Conservation (phyloP, 2,888 invertebrate genomes). For the Ariolimax columbianus region DNA sequence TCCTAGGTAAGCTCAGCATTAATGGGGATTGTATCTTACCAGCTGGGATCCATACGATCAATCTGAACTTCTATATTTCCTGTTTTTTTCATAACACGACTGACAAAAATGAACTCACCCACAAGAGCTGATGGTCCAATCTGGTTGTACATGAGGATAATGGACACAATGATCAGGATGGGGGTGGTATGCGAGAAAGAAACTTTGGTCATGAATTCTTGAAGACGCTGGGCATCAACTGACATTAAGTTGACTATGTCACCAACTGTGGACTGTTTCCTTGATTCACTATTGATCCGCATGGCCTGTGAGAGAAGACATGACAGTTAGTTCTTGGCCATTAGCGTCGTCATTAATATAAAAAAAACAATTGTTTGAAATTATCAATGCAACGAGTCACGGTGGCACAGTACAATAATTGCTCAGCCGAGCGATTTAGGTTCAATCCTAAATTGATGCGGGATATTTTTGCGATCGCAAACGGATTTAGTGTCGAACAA, state of each 20-base stretch:
- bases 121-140: constrained; percentile 75
- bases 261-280: constrained; percentile 72
- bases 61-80: too few relatives aligned
- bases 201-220: constrained; percentile 72
- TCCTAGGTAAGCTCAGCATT: too few relatives aligned
- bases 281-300: constrained; percentile 73
- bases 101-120: constrained; percentile 39
- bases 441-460: too few relatives aligned
- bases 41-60: too few relatives aligned
- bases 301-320: constrained; percentile 63
- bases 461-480: too few relatives aligned
- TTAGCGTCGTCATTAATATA: not conserved
- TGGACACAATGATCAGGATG: constrained; percentile 69
- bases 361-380: too few relatives aligned
- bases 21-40: too few relatives aligned
- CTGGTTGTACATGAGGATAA: constrained; percentile 76
- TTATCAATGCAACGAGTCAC: too few relatives aligned
- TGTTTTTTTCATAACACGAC: too few relatives aligned
- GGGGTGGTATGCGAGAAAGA: constrained; percentile 72
- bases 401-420: too few relatives aligned
- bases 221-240: constrained; percentile 77
- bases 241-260: constrained; percentile 79
- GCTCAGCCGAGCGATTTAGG: too few relatives aligned
- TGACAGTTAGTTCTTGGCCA: not conserved
- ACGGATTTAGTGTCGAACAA: too few relatives aligned